Percentiles rank a stretch among this genome's conserved stretches.
These are phyloP conservation scores for Pomatostomus ruficeps DNA, from an alignment of 2,113 vertebrate genomes.

Conservation along the genomic window DNA sequence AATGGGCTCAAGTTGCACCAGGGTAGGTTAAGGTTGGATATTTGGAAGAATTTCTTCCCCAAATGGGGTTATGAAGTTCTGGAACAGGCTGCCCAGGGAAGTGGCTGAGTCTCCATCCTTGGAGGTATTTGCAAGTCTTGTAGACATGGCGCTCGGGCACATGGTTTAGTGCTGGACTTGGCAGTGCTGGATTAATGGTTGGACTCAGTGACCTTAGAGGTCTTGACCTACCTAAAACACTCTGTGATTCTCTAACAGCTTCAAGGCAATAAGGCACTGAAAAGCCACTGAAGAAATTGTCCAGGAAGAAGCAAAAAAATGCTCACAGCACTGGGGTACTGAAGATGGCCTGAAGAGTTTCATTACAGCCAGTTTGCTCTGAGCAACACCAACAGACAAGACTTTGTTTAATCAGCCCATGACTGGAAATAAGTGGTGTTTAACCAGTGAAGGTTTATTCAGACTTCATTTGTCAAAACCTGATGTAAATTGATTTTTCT, in stretches of 20 bases:
- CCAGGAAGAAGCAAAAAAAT: background rate
- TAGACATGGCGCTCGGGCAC: background rate
- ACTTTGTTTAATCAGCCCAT: background rate
- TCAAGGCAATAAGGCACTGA: background rate
- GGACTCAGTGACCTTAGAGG: background rate
- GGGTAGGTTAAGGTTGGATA: background rate
- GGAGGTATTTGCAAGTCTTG: background rate
- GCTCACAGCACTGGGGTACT: background rate
- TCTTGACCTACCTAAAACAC: background rate
- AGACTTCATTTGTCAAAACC: conserved; percentile 1
- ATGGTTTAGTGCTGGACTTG: background rate
- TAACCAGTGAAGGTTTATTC: background rate
- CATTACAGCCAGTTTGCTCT: background rate
- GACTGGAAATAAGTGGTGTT: background rate
- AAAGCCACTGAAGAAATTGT: background rate
- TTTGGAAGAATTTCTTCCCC: background rate
- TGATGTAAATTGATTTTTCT: background rate
- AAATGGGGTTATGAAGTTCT: background rate
- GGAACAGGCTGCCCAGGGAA: background rate
- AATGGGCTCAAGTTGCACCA: background rate
- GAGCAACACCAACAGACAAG: background rate
- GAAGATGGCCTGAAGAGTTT: background rate
- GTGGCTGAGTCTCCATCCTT: background rate
- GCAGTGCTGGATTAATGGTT: background rate
- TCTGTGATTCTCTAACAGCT: background rate